Evolutionary conservation across 2,113 vertebrate genomes (phyloP).

Genomic region (Aspidoscelis tigris): DNA sequence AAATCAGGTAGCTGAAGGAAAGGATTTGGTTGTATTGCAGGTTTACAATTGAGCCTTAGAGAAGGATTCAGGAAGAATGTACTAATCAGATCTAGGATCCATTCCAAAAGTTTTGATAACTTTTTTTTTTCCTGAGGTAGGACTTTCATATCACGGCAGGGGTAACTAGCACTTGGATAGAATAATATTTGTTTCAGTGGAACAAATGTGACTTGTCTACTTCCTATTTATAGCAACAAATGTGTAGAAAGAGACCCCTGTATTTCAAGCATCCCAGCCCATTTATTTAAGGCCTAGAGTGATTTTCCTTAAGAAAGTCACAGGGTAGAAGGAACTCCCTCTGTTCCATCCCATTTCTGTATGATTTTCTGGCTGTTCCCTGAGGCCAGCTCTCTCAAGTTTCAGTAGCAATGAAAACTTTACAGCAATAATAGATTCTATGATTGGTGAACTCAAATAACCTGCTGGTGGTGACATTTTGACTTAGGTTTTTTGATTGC

Average conservation of each 20-base stretch:
- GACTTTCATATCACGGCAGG: neutral
- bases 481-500: neutral
- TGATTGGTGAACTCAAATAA: neutral
- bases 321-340: too few species aligned
- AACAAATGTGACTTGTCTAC: neutral
- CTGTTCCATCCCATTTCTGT: neutral
- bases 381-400: too few species aligned
- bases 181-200: neutral
- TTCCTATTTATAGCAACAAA: neutral
- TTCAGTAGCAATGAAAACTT: too few species aligned
- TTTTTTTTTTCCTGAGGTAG: neutral
- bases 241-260: neutral
- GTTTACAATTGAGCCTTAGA: neutral
- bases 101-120: too few species aligned
- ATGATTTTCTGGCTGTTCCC: neutral
- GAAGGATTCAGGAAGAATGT: too few species aligned
- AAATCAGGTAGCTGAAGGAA: neutral
- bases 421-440: neutral
- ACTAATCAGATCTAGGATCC: neutral
- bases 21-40: rapidly evolving
- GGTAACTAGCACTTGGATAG: neutral
- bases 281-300: neutral
- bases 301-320: too few species aligned
- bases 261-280: neutral
- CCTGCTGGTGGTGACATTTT: neutral